A percentile compares a stretch with the other conserved stretches of the same genome.
phyloP scores from a whole-genome alignment of 2,888 invertebrate genomes.

The Fragum whitleyi region DNA sequence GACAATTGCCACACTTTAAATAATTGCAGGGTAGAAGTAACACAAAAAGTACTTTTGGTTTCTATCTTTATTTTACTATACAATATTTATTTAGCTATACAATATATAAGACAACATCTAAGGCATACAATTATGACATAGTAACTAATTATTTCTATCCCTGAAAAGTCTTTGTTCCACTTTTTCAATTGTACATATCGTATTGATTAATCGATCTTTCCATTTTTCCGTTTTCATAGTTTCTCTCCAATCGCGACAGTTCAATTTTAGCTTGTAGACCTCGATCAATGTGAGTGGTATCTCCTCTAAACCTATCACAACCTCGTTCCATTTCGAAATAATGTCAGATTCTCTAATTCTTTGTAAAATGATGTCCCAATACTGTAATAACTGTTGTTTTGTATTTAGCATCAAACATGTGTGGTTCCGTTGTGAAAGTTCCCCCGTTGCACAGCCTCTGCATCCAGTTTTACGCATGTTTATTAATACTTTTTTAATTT shows the following conservation, averaged over 20 bases:
- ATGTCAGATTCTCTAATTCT: conserved; percentile 39
- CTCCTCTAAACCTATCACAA: conserved; percentile 17
- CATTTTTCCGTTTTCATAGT: conserved; percentile 46
- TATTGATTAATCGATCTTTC: conserved; percentile 40
- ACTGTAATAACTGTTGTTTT: conserved; percentile 38
- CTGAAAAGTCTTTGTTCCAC: conserved; percentile 40
- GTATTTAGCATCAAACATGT: conserved; percentile 34
- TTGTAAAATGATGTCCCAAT: conserved; percentile 46
- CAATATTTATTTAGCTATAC: too few species aligned
- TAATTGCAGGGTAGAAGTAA: too few species aligned
- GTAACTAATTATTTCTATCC: not conserved
- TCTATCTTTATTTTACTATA: too few species aligned
- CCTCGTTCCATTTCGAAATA: conserved; percentile 41
- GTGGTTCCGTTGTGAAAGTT: conserved; percentile 47
- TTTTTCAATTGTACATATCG: conserved; percentile 27
- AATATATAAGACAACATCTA: too few species aligned
- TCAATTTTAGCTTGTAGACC: conserved; percentile 46
- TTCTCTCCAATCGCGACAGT: conserved; percentile 49
- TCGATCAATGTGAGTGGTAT: conserved; percentile 24
- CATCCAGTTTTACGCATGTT: conserved; percentile 40
- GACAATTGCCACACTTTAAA: too few species aligned
- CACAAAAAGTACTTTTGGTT: too few species aligned
- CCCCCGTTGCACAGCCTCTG: conserved; percentile 30
- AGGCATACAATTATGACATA: too few species aligned
- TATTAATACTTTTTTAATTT: conserved; percentile 36